Evolutionary conservation across 2,797 vertebrate species (phyloP), one percentile per base, ranked within the genome.

Genomic region (Acanthis flammea): DNA sequence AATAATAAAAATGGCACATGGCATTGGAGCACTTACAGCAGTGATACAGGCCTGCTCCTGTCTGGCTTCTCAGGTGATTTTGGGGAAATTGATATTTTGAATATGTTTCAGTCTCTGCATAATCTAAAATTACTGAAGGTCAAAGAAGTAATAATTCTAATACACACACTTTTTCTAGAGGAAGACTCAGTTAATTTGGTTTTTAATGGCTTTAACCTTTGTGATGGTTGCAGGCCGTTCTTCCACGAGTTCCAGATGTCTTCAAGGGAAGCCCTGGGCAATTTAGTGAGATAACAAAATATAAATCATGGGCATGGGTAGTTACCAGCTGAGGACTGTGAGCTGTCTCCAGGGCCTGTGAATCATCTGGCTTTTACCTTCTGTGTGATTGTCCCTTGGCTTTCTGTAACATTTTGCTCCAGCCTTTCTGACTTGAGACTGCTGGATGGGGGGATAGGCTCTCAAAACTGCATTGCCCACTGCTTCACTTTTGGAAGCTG

Each of bases 71-170:
- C 55, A 35, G 73, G 58, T 92, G 42, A 39, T 85, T 86, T 83
- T 90, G 44, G 75, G 75, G 42, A 88, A 73, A 86, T 60, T 24
- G 22, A 1, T 71, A 35, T 83, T 93, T 51, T 76, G 30, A 71
- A 10, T 54, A 4, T 51, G 13, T 88, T 86, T 80, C 54, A 33
- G 17, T 54, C 30, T 81, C 44, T 87, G 33, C 45, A 30, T 86
- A 91, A 82, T 86, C 67, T 88, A 82, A 84, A 93, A 60, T 82
- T 88, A 65, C 19, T 91, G 54, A 95, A 90, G 76, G 76, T 94
- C 10, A 0, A 67, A 80, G 60, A 61, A 84, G 27, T 77, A 39
- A 84, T 94, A 9, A 54, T 93, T 94, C 79, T 55, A 72, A 37
- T 79, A 37, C 17, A 13, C 70, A 60, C 8, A 37, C 42, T 74